A percentile compares a stretch with the other conserved stretches of the same genome.
Evolutionary conservation across 2,888 invertebrate genomes (phyloP).

Genomic region (Dioctria rufipes): DNA sequence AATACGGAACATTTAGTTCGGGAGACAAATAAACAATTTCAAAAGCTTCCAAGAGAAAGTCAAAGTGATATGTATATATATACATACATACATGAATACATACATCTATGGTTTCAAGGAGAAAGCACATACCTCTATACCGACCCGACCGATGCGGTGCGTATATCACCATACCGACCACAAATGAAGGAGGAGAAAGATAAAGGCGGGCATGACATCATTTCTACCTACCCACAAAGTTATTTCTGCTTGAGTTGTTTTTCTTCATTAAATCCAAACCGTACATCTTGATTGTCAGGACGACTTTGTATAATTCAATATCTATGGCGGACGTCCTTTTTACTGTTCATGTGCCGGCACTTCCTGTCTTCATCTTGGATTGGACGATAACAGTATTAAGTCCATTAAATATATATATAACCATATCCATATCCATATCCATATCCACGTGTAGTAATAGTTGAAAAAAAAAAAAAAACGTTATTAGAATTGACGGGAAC

Average conservation of each 20-base stretch:
- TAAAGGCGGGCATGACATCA: slow-evolving; percentile 46
- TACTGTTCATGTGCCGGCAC: slow-evolving; percentile 47
- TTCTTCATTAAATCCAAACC: slow-evolving; percentile 60
- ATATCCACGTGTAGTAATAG: slow-evolving; percentile 3
- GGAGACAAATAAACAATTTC: slow-evolving; percentile 46
- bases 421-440: too few species aligned
- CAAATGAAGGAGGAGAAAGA: slow-evolving; percentile 12
- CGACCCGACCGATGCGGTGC: background rate
- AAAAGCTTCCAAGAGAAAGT: slow-evolving; percentile 35
- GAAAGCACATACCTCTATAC: background rate
- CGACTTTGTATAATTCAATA: slow-evolving; percentile 51
- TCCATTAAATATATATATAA: slow-evolving; percentile 21
- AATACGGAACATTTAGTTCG: slow-evolving; percentile 45
- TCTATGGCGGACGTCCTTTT: slow-evolving; percentile 56
- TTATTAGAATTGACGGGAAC: slow-evolving; percentile 38
- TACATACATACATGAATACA: slow-evolving; percentile 13
- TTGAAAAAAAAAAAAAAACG: slow-evolving; percentile 25
- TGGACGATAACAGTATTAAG: slow-evolving; percentile 42
- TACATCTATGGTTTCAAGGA: background rate
- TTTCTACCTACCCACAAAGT: slow-evolving; percentile 60
- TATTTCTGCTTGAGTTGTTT: slow-evolving; percentile 61
- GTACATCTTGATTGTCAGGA: slow-evolving; percentile 61
- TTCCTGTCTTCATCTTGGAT: slow-evolving; percentile 38
- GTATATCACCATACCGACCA: slow-evolving; percentile 30
- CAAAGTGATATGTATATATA: slow-evolving; percentile 35